Conservation (phyloP, 1,140 invertebrate species). For the Heliconius nattereri region DNA sequence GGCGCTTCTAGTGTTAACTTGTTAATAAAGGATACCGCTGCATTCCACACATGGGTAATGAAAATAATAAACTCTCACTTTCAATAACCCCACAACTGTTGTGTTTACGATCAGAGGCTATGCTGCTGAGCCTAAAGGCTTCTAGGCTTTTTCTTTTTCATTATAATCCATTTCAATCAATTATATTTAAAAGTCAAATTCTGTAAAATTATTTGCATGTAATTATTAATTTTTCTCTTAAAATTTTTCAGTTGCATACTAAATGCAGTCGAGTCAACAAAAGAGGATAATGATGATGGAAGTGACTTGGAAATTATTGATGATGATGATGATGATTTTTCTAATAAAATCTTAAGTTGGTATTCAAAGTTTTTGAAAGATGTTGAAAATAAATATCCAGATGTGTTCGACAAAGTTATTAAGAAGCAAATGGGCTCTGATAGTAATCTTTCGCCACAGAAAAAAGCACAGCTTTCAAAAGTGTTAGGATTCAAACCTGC, state of each 20-base stretch:
- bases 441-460: conserved; percentile 49
- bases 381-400: conserved; percentile 85
- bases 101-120: too few relatives aligned
- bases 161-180: too few relatives aligned
- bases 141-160: too few relatives aligned
- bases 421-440: conserved; percentile 75
- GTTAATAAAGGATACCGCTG: too few relatives aligned
- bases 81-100: too few relatives aligned
- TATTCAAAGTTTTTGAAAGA: conserved; percentile 78
- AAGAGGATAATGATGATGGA: conserved; percentile 50
- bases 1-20: too few relatives aligned
- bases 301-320: conserved; percentile 78
- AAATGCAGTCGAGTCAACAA: conserved; percentile 53
- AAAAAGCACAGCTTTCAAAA: conserved; percentile 60
- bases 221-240: not conserved
- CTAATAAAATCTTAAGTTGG: conserved; percentile 69
- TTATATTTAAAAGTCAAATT: too few relatives aligned
- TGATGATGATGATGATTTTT: conserved; percentile 60
- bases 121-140: too few relatives aligned
- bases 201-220: not conserved
- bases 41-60: too few relatives aligned
- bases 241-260: conserved; percentile 76
- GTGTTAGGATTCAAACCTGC: conserved; percentile 81
- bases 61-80: too few relatives aligned
- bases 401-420: conserved; percentile 84